Evolutionary conservation across 2,888 invertebrate species (phyloP).

Genomic region (Eilema sororculum): DNA sequence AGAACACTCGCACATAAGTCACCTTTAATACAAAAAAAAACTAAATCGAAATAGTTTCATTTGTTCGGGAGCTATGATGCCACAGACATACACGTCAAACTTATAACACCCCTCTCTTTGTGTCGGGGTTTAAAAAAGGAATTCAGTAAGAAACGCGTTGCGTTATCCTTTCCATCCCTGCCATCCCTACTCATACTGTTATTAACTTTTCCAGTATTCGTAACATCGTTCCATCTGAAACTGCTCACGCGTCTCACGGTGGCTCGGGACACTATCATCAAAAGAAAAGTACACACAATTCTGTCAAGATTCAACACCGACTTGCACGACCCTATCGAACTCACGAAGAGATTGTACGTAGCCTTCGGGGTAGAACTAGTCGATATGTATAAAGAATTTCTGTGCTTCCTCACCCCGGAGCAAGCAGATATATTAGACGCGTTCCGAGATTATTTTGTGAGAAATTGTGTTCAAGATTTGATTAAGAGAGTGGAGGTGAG

Average conservation of each 20-base stretch:
- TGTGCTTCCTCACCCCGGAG: constrained; percentile 71
- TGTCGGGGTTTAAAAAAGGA: too few species aligned
- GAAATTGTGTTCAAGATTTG: constrained; percentile 63
- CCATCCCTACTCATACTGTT: background rate
- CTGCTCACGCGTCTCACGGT: constrained; percentile 53
- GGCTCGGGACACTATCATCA: constrained; percentile 48
- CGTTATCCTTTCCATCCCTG: too few species aligned
- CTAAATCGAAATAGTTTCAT: too few species aligned
- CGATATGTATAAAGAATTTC: constrained; percentile 73
- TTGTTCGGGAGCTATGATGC: too few species aligned
- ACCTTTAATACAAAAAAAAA: too few species aligned
- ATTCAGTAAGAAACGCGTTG: background rate
- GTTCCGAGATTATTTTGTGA: constrained; percentile 72
- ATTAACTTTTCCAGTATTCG: constrained; percentile 60
- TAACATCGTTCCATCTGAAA: constrained; percentile 66
- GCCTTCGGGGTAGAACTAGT: constrained; percentile 57
- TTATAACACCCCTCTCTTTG: too few species aligned
- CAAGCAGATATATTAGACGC: constrained; percentile 69
- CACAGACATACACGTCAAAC: too few species aligned
- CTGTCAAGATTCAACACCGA: constrained; percentile 62
- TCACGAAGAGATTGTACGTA: constrained; percentile 57
- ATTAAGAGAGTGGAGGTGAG: constrained; percentile 69
- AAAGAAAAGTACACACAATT: constrained; percentile 52
- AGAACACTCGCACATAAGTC: too few species aligned
- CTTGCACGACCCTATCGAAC: constrained; percentile 51